Evolutionary conservation across 2,113 vertebrate genomes (phyloP), one percentile per base, ranked within the genome.

Genomic region (Ardeotis arabs): DNA sequence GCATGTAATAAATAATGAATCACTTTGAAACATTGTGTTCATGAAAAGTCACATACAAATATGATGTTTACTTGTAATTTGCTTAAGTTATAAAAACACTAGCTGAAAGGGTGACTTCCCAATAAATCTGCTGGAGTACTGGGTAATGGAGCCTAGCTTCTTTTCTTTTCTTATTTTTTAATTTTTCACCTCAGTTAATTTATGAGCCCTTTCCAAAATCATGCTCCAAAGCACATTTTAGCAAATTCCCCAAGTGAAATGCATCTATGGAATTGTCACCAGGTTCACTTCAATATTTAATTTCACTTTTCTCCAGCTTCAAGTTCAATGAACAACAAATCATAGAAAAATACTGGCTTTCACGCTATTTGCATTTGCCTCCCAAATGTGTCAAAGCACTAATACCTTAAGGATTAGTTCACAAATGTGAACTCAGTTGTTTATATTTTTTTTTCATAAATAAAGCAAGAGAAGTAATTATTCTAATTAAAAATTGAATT

Each of bases 1-100:
- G 91, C 8, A 25, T 20, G 41, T 87, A 95, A 93, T 92, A 96
- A 92, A 95, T 96, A 96, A 96, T 97, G 77, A 87, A 96, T 95
- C 92, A 93, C 77, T 89, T 56, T 83, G 85, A 96, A 94, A 77
- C 52, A 89, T 1, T 73, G 80, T 76, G 83, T 89, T 94, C 68
- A 89, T 85, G 88, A 77, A 95, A 90, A 92, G 74, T 69, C 93
- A 91, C 63, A 85, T 78, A 90, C 75, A 97, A 97, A 95, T 96
- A 88, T 79, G 88, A 66, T 94, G 82, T 93, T 97, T 96, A 91
- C 92, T 88, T 95, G 77, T 45, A 94, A 97, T 97, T 97, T 94
- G 76, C 96, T 97, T 94, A 96, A 82, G 91, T 84, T 96, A 87
- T 90, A 89, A 97, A 97, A 97, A 76, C 79, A 89, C 45, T 59